These are phyloP conservation scores for Lamellibrachia luymesi DNA, from an alignment of 1,140 invertebrate species.

Conservation along the genomic window DNA sequence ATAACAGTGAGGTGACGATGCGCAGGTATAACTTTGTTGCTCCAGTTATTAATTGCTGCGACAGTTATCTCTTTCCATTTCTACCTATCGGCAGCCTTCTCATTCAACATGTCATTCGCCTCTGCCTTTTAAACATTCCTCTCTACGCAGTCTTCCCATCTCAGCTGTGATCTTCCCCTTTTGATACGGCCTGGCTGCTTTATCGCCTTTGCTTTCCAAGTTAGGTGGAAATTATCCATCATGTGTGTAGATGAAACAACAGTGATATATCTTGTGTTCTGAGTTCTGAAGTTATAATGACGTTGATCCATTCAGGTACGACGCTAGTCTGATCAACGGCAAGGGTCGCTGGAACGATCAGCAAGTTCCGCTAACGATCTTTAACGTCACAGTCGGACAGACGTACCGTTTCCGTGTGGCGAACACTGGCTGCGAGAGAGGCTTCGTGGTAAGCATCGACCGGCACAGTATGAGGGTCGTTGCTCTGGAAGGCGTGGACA, in stretches of 20 bases:
- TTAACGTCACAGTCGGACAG: not conserved
- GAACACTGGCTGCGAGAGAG: not conserved
- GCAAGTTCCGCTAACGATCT: not conserved
- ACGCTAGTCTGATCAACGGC: not conserved
- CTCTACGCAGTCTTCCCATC: too few species aligned
- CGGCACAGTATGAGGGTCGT: not conserved
- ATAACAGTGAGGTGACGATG: not conserved
- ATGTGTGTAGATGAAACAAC: not conserved
- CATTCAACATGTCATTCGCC: too few species aligned
- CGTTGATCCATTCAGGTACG: not conserved
- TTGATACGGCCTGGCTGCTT: too few species aligned
- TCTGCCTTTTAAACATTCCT: too few species aligned
- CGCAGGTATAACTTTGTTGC: not conserved
- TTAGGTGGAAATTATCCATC: not conserved
- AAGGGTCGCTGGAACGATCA: conserved; percentile 7
- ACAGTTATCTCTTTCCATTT: too few species aligned
- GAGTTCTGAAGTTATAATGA: not conserved
- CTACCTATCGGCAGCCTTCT: too few species aligned
- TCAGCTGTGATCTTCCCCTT: too few species aligned
- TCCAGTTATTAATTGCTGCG: not conserved
- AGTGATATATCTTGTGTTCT: not conserved
- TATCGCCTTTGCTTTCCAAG: too few species aligned
- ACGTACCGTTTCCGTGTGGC: conserved; percentile 8
- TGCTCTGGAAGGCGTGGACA: conserved; percentile 7
- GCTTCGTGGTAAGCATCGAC: conserved; percentile 3